phyloP scores from a whole-genome alignment of 2,113 vertebrate genomes.

The Hippocampus guttulatus region DNA sequence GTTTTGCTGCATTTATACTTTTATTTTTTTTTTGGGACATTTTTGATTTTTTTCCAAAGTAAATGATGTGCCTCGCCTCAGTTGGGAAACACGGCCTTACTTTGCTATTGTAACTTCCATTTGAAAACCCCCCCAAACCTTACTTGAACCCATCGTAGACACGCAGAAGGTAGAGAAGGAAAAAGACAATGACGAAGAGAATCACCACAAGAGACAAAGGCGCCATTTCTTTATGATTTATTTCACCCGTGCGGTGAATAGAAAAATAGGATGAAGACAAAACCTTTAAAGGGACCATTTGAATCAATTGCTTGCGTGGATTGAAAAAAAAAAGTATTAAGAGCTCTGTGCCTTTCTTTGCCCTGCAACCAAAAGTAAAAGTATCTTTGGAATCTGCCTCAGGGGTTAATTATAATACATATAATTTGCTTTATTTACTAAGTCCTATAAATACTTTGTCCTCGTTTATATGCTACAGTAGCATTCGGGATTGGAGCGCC shows the following conservation, averaged over 20 bases:
- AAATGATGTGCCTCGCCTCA: too few relatives aligned
- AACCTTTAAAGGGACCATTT: constrained; percentile 72
- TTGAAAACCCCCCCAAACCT: background rate
- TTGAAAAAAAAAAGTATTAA: constrained; percentile 72
- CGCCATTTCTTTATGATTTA: constrained; percentile 70
- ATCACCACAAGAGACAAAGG: constrained; percentile 18
- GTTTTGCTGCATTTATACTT: too few relatives aligned
- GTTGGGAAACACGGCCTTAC: background rate
- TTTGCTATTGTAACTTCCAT: background rate
- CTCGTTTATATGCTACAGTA: constrained; percentile 83
- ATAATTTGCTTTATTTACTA: constrained; percentile 74
- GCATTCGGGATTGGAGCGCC: constrained; percentile 74
- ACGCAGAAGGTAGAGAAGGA: too few relatives aligned
- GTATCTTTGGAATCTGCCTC: constrained; percentile 76
- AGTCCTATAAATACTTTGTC: constrained; percentile 80
- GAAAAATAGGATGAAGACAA: constrained; percentile 79
- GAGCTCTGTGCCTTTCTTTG: constrained; percentile 77
- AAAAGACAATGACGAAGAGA: background rate
- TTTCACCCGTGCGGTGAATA: constrained; percentile 76
- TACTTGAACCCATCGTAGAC: background rate
- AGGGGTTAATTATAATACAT: constrained; percentile 75
- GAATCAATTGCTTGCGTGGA: constrained; percentile 73
- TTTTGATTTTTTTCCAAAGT: too few relatives aligned
- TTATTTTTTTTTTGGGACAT: too few relatives aligned
- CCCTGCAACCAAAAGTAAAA: constrained; percentile 75